A percentile compares a stretch with the other conserved stretches of the same genome.
These are phyloP conservation scores for Hylomyscus alleni DNA, from an alignment of 2,797 vertebrate species.

Conservation along the genomic window DNA sequence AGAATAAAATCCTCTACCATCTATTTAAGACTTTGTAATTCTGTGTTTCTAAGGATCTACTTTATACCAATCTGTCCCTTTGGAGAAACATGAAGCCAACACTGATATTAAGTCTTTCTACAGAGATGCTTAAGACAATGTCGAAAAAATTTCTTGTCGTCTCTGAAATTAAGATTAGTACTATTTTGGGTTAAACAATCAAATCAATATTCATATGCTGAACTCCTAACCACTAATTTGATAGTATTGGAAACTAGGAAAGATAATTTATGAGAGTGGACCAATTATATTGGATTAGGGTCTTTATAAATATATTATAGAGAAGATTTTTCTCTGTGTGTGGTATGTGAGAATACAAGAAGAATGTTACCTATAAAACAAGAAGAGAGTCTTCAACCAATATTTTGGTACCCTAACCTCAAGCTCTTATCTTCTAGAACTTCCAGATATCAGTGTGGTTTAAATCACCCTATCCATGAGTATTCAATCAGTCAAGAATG, in stretches of 20 bases:
- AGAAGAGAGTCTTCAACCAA: not conserved
- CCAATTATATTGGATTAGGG: not conserved
- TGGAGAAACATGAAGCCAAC: not conserved
- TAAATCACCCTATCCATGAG: not conserved
- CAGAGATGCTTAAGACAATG: constrained; percentile 1
- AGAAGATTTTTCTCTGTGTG: not conserved
- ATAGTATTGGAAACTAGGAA: not conserved
- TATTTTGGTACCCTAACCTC: not conserved
- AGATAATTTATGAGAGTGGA: not conserved
- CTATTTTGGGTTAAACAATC: not conserved
- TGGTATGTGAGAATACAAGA: not conserved
- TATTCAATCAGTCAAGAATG: not conserved
- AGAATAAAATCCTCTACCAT: not conserved
- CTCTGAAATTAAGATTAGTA: not conserved
- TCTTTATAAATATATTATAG: not conserved
- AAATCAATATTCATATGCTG: not conserved
- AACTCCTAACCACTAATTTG: not conserved
- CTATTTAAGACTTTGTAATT: not conserved
- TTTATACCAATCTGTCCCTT: not conserved
- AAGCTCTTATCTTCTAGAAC: not conserved
- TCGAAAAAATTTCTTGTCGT: constrained; percentile 2
- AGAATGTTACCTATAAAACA: not conserved
- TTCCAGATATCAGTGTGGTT: not conserved
- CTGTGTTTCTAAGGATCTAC: not conserved
- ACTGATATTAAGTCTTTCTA: not conserved